phyloP scores from a whole-genome alignment of 2,888 invertebrate genomes.

The Hipparchia semele region DNA sequence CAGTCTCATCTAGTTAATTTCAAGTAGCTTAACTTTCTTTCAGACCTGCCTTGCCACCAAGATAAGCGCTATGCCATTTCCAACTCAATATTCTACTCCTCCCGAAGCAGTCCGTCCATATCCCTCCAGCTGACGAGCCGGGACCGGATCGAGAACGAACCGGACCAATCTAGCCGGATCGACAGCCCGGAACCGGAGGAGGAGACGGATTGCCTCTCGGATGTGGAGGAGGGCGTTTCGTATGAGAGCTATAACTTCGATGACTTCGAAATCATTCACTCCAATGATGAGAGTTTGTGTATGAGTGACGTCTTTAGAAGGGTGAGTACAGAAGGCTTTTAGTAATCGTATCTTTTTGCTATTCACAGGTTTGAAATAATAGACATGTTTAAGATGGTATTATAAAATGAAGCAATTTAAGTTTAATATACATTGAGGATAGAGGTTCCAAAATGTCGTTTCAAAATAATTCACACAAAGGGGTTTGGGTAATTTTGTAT shows the following conservation, averaged over 20 bases:
- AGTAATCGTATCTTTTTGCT: too few relatives aligned
- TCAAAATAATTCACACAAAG: too few relatives aligned
- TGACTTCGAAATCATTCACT: constrained; percentile 71
- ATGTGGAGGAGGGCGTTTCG: constrained; percentile 67
- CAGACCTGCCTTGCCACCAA: constrained; percentile 75
- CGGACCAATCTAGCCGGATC: constrained; percentile 22
- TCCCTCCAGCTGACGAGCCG: constrained; percentile 29
- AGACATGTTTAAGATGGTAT: too few relatives aligned
- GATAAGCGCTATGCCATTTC: constrained; percentile 63
- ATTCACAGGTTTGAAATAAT: too few relatives aligned
- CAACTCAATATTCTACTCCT: constrained; percentile 65
- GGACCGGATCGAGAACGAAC: not conserved
- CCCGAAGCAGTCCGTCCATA: constrained; percentile 45
- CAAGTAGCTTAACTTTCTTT: not conserved
- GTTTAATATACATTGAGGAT: too few relatives aligned
- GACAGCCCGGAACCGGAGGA: constrained; percentile 16
- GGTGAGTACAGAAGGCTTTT: constrained; percentile 18
- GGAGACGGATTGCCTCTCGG: constrained; percentile 48
- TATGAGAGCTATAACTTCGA: constrained; percentile 68
- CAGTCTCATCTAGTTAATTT: too few relatives aligned
- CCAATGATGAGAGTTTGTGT: constrained; percentile 56
- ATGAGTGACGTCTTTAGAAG: constrained; percentile 49
- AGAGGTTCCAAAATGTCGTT: too few relatives aligned
- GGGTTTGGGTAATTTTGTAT: too few relatives aligned
- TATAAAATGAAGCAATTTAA: too few relatives aligned